A percentile compares a stretch with the other conserved stretches of the same genome.
Conservation (phyloP, 2,113 vertebrate species). For the Merops nubicus region DNA sequence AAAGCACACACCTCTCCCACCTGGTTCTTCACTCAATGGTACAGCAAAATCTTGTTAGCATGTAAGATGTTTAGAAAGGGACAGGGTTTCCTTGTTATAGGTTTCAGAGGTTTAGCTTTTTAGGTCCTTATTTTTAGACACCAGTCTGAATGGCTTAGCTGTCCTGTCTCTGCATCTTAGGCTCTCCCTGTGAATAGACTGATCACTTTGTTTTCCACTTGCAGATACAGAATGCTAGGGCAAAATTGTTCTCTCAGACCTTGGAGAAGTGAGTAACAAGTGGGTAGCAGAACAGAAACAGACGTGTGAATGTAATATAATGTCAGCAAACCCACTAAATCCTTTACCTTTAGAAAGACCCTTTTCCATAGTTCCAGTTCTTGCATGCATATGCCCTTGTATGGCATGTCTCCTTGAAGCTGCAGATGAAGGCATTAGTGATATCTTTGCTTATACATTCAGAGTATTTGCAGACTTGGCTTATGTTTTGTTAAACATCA, state of each 20-base stretch:
- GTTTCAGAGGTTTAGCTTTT: neutral
- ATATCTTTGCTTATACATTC: neutral
- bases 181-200: neutral
- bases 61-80: neutral
- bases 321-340: neutral
- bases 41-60: neutral
- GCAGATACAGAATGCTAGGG: neutral
- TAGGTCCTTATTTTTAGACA: neutral
- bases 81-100: neutral
- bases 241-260: neutral
- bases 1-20: neutral
- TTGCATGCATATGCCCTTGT: neutral
- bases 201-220: neutral
- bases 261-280: neutral
- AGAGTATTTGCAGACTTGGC: neutral
- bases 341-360: neutral
- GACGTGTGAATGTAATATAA: neutral
- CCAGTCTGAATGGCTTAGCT: neutral
- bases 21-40: neutral
- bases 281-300: neutral
- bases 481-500: neutral
- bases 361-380: neutral
- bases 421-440: neutral
- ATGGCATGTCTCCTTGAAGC: neutral
- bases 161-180: neutral